Evolutionary conservation across 1,140 invertebrate species (phyloP).

Genomic region (Sogatella furcifera): DNA sequence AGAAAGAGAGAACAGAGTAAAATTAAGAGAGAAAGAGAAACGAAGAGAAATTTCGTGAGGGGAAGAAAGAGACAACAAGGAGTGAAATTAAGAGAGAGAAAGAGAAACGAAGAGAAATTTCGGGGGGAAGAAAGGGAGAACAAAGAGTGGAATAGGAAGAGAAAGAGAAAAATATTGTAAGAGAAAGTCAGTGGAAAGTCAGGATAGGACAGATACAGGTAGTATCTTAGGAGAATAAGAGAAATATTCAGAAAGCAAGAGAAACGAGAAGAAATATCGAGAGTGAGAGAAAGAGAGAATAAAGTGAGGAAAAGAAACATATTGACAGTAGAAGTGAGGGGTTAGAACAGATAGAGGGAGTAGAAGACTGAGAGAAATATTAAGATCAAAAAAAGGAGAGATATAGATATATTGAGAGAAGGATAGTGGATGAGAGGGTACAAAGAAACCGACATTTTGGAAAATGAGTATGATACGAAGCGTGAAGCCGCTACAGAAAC

Average conservation of each 20-base stretch:
- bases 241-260: not conserved
- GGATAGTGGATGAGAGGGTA: not conserved
- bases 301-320: conserved; percentile 1
- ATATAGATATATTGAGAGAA: not conserved
- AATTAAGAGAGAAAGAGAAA: not conserved
- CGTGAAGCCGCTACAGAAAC: not conserved
- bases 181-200: not conserved
- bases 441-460: conserved; percentile 8
- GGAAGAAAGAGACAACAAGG: too few species aligned
- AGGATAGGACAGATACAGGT: not conserved
- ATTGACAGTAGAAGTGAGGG: too few species aligned
- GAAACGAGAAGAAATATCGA: not conserved
- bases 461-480: conserved; percentile 9
- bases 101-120: not conserved
- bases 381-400: not conserved
- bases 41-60: not conserved
- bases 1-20: not conserved
- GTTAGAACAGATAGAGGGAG: not conserved
- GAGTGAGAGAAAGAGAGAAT: not conserved
- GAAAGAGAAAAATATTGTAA: conserved; percentile 9
- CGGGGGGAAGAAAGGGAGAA: not conserved
- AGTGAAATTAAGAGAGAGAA: not conserved
- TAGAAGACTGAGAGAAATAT: conserved; percentile 1
- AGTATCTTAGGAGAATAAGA: not conserved
- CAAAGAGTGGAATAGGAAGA: conserved; percentile 1